These are phyloP conservation scores for Netta rufina DNA, from an alignment of 2,797 vertebrate species.

Conservation along the genomic window DNA sequence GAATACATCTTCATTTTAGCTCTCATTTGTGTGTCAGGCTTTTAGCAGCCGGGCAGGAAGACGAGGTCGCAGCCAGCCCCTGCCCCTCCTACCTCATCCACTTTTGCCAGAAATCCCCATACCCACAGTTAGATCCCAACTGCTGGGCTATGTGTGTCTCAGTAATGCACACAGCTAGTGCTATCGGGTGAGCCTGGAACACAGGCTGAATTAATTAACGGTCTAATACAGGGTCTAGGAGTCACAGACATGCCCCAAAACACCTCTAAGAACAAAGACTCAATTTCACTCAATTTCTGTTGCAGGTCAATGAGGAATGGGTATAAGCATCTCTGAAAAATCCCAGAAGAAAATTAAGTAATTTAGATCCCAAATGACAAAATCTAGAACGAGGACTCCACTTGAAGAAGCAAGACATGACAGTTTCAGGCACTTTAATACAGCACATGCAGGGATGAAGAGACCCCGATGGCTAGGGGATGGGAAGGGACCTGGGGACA, in stretches of 20 bases:
- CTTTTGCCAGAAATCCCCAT: accelerated
- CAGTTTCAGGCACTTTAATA: too few relatives aligned
- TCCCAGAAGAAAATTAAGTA: neutral
- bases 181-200: neutral
- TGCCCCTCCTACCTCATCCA: neutral
- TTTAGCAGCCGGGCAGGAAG: neutral
- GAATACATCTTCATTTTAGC: constrained; percentile 39
- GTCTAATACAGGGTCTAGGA: neutral
- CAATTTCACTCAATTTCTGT: neutral
- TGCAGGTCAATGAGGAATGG: neutral
- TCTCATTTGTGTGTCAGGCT: neutral
- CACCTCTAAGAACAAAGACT: too few relatives aligned
- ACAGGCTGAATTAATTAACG: neutral
- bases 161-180: neutral
- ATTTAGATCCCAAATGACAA: neutral
- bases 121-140: neutral
- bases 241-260: neutral
- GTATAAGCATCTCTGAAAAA: neutral
- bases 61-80: neutral
- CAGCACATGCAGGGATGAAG: too few relatives aligned
- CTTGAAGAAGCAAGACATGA: neutral
- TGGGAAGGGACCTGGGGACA: too few relatives aligned
- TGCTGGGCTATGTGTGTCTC: neutral
- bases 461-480: too few relatives aligned
- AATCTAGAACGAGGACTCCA: neutral